Conservation (phyloP, 2,797 vertebrate genomes). For the Pipistrellus pygmaeus region DNA sequence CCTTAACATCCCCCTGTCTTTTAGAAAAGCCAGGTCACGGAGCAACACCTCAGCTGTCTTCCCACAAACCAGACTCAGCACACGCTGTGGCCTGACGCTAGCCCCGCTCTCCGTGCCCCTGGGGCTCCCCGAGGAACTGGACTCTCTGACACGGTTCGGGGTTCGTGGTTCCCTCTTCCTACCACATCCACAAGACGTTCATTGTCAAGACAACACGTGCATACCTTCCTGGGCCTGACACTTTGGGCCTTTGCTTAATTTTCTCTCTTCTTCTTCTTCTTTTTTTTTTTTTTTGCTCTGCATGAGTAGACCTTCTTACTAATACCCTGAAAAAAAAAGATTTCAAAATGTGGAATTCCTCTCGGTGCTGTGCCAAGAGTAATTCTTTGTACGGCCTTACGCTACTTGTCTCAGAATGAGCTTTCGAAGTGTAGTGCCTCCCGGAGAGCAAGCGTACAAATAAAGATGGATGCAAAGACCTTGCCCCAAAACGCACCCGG, state of each 20-base stretch:
- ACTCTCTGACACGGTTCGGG: not conserved
- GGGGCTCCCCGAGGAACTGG: not conserved
- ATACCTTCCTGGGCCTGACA: constrained; percentile 77
- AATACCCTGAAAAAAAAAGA: not conserved
- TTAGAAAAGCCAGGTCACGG: constrained; percentile 80
- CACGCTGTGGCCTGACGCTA: not conserved
- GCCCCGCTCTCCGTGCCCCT: not conserved
- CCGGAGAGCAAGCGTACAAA: constrained; percentile 78
- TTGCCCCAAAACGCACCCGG: not conserved
- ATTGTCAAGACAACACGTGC: not conserved
- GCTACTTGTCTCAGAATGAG: constrained; percentile 65
- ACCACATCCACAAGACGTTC: not conserved
- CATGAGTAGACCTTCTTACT: constrained; percentile 57
- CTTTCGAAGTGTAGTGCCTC: constrained; percentile 75
- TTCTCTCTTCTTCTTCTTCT: too few species aligned
- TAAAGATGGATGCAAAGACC: constrained; percentile 81
- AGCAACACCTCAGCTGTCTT: not conserved
- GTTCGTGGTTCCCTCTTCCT: not conserved
- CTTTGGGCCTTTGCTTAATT: constrained; percentile 62
- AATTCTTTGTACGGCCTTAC: constrained; percentile 57
- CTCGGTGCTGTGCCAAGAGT: constrained; percentile 44
- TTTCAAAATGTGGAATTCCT: constrained; percentile 54
- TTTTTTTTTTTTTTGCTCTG: constrained; percentile 12
- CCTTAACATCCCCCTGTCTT: constrained; percentile 52
- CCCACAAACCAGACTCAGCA: not conserved